Conservation (phyloP, 2,888 invertebrate genomes). For the Clostera curtula region DNA sequence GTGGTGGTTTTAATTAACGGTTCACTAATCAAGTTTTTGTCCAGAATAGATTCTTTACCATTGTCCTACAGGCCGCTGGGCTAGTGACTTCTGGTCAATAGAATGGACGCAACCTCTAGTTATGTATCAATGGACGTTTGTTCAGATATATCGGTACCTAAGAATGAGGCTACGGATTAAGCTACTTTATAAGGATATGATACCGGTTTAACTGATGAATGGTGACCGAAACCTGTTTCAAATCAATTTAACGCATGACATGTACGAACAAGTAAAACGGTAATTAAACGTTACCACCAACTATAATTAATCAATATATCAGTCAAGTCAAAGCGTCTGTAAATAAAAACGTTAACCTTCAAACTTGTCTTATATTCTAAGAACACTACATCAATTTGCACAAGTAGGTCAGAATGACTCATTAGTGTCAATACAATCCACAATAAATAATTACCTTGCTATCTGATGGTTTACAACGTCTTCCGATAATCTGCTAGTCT, state of each 20-base stretch:
- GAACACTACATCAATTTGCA: slow-evolving; percentile 11
- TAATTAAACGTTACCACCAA: too few species aligned
- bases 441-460: slow-evolving; percentile 19
- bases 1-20: slow-evolving; percentile 17
- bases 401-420: slow-evolving; percentile 19
- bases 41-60: slow-evolving; percentile 3
- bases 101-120: neutral
- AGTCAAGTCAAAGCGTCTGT: too few species aligned
- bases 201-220: neutral
- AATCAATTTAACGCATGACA: neutral
- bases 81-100: slow-evolving; percentile 5
- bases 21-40: slow-evolving; percentile 9
- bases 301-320: too few species aligned
- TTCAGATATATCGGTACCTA: too few species aligned
- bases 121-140: neutral
- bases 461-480: slow-evolving; percentile 8
- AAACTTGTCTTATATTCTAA: slow-evolving; percentile 10
- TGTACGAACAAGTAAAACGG: neutral
- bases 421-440: slow-evolving; percentile 21
- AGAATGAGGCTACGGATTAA: neutral
- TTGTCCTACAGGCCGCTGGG: slow-evolving; percentile 8
- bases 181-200: neutral
- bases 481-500: slow-evolving; percentile 30
- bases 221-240: neutral
- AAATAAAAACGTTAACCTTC: slow-evolving; percentile 3